Evolutionary conservation across 2,797 vertebrate genomes (phyloP).

Genomic region (Eulemur coronatus): DNA sequence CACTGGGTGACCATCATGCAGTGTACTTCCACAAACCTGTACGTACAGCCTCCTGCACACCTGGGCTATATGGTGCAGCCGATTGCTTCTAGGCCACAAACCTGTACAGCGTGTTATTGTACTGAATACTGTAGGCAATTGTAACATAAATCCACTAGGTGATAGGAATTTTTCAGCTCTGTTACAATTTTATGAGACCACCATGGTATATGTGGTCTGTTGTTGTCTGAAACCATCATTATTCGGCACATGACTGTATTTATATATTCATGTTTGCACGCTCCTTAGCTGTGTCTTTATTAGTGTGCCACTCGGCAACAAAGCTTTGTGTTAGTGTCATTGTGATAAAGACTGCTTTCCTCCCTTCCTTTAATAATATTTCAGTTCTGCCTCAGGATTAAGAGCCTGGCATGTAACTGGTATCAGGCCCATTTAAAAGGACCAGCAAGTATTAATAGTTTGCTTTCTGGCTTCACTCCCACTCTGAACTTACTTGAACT

Average conservation of each 20-base stretch:
- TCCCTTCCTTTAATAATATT: background rate
- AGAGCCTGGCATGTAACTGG: background rate
- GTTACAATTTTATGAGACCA: background rate
- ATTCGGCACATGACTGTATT: background rate
- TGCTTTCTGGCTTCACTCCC: background rate
- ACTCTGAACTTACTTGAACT: background rate
- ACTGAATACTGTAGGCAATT: background rate
- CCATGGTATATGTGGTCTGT: background rate
- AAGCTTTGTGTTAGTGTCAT: slow-evolving; percentile 19
- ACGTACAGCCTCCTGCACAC: background rate
- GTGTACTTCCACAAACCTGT: background rate
- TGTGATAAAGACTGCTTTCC: background rate
- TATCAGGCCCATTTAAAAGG: background rate
- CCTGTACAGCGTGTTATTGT: background rate
- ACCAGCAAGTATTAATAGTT: background rate
- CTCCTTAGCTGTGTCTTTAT: slow-evolving; percentile 25
- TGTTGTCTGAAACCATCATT: background rate
- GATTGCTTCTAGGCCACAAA: background rate
- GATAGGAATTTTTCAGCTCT: background rate
- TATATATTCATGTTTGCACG: background rate
- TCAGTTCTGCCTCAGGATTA: background rate
- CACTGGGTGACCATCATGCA: background rate
- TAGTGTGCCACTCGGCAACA: background rate
- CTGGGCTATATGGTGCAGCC: background rate
- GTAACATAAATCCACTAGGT: background rate